Evolutionary conservation across 92 coral and sea anemone genomes (phyloP).

Genomic region (Zoanthus solanderi): DNA sequence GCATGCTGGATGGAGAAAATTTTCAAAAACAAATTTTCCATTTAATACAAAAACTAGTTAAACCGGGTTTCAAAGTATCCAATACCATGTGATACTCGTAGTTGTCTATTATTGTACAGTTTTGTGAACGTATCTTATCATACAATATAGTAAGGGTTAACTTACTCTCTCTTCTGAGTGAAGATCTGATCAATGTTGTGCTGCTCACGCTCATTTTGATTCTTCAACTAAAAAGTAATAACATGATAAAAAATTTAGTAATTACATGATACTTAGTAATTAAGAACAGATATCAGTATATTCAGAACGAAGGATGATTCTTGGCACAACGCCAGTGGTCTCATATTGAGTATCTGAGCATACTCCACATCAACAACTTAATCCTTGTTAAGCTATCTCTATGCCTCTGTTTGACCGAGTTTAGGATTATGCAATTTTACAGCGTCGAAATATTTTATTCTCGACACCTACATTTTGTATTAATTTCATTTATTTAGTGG

Average conservation of each 20-base stretch:
- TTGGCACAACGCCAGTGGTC: neutral
- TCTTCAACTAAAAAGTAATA: constrained; percentile 65
- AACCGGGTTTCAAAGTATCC: too few species aligned
- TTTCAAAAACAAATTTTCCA: too few species aligned
- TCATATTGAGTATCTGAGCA: neutral
- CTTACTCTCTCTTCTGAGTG: constrained; percentile 94
- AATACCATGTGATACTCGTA: too few species aligned
- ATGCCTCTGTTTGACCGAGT: constrained; percentile 40
- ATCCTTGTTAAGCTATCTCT: constrained; percentile 49
- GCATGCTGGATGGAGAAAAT: too few species aligned
- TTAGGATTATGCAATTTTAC: constrained; percentile 41
- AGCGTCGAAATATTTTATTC: constrained; percentile 14
- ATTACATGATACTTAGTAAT: too few species aligned
- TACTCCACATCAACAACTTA: constrained; percentile 24
- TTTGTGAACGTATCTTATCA: too few species aligned
- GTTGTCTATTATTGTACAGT: too few species aligned
- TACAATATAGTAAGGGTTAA: too few species aligned
- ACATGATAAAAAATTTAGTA: neutral
- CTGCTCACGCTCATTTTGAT: constrained; percentile 95
- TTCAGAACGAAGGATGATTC: neutral
- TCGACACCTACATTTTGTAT: constrained; percentile 34
- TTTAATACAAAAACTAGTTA: too few species aligned
- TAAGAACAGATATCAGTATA: too few species aligned
- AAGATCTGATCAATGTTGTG: constrained; percentile 91
- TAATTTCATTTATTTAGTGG: neutral